Evolutionary conservation across 2,113 vertebrate species (phyloP).

Genomic region (Cinclus mexicanus): DNA sequence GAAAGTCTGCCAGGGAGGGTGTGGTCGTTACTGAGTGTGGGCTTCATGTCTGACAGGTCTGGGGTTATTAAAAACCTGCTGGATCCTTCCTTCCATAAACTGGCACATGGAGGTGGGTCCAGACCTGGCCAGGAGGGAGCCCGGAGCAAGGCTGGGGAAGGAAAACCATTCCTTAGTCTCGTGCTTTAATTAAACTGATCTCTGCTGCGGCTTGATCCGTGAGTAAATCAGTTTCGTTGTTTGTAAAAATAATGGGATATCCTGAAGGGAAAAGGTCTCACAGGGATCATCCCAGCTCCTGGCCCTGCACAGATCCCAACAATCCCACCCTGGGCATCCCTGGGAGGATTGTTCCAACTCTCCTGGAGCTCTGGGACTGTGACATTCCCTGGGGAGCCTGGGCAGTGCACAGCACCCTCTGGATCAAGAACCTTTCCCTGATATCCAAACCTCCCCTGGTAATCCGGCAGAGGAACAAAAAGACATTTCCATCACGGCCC

Average conservation of each 20-base stretch:
- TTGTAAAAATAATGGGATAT: fast-evolving
- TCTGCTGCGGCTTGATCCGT: fast-evolving
- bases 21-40: not conserved
- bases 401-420: not conserved
- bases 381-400: not conserved
- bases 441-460: not conserved
- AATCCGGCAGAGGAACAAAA: fast-evolving
- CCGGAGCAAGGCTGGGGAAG: not conserved
- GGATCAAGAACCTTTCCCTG: not conserved
- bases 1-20: not conserved
- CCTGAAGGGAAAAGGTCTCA: not conserved
- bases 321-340: not conserved
- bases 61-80: not conserved
- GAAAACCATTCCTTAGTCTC: not conserved
- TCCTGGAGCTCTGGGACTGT: not conserved
- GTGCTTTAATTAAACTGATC: not conserved
- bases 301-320: not conserved
- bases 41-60: not conserved
- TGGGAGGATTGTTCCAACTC: fast-evolving
- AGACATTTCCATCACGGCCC: fast-evolving
- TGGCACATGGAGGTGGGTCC: not conserved
- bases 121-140: not conserved
- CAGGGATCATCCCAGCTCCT: not conserved
- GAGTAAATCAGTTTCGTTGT: not conserved
- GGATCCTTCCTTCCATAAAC: not conserved